These are phyloP conservation scores for Ruditapes philippinarum DNA, from an alignment of 1,140 invertebrate genomes.

Conservation along the genomic window DNA sequence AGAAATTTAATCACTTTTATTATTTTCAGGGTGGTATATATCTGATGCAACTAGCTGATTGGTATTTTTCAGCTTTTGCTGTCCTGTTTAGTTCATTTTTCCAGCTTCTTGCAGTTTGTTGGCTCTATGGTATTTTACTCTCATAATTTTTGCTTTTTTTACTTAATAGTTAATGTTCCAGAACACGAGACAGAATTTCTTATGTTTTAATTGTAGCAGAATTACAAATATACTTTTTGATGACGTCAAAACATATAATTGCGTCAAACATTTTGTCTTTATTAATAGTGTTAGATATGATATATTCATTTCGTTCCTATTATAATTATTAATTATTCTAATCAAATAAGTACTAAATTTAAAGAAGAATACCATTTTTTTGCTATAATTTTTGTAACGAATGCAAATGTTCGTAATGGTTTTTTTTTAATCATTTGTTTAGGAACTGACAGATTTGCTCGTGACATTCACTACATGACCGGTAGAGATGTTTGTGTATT, in stretches of 20 bases:
- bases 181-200: no score
- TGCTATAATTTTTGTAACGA: not conserved
- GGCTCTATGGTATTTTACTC: not conserved
- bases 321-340: no score
- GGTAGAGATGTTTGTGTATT: not conserved
- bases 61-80: not conserved
- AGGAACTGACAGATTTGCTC: conserved; percentile 21
- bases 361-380: not conserved
- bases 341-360: not conserved
- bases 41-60: not conserved
- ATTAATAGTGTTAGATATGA: no score
- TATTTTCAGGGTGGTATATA: conserved; percentile 8
- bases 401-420: not conserved
- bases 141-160: not conserved
- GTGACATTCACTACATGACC: not conserved
- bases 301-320: no score
- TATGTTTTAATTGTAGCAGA: no score
- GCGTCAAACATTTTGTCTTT: no score
- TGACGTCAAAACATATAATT: no score
- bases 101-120: not conserved
- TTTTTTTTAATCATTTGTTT: no score
- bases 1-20: no score
- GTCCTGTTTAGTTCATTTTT: not conserved
- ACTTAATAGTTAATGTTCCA: no score
- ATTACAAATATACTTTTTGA: no score